Base-by-base conservation (phyloP, 2,113 vertebrate genomes). In the Anoplopoma fimbria region DNA sequence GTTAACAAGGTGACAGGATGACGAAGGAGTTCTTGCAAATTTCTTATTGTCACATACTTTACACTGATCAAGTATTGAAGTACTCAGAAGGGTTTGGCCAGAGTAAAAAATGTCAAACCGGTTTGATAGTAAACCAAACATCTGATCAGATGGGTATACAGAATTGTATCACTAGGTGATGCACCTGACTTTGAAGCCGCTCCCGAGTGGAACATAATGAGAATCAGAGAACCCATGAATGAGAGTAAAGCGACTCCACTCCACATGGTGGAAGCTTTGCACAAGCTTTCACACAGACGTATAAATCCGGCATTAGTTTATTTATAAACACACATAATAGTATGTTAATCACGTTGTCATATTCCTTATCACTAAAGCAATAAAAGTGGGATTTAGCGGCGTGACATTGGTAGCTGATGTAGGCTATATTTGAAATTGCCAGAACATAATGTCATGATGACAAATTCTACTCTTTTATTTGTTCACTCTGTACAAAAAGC, bases 1-100 rank as follows among this genome's bases (percentile, higher is more conserved):
- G n/a, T 40, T n/a, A 65, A 55, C 34, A 31, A 47, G 7, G 27
- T 27, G 69, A 57, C 3, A 62, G 38, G 71, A 72, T 83, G 71
- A 75, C 83, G 63, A 51, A 45, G 51, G 15, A 15, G 45, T 77
- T 60, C 21, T 76, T 69, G 60, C 34, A 82, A 72, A 81, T 65
- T 21, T 38, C 5, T 27, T 63, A 25, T 21, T 63, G 5, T 36
- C 23, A 17, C 15, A 42, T 61, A 12, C 14, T 27, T 60, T 23
- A 12, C 25, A 0, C 12, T 9, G 7, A 45, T 73, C 0, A 2
- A 61, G 55, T 61, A 10, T 61, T 47, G 25, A 33, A 27, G 4
- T 10, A 8, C 13, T 25, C 9, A 68, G 10, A 14, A 3, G 25
- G 12, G 23, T 25, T 13, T 10, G 23, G n/a, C 53, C 53, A 21